Evolutionary conservation across 2,888 invertebrate genomes (phyloP).

Genomic region (Mylabris sibirica): DNA sequence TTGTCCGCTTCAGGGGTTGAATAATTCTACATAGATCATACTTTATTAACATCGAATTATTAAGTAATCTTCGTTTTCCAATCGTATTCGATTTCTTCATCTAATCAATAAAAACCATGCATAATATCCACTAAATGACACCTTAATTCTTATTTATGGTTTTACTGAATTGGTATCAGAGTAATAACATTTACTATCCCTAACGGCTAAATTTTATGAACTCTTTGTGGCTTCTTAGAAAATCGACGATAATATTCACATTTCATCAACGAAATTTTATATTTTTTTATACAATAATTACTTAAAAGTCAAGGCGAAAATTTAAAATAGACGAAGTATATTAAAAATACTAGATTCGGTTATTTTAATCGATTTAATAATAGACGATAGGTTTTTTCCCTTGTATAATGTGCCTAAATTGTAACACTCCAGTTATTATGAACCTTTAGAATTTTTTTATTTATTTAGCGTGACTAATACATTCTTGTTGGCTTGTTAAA

Average conservation of each 20-base stretch:
- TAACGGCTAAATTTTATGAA: not conserved
- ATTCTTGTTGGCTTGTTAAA: not conserved
- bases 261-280: not conserved
- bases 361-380: not conserved
- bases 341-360: no score
- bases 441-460: not conserved
- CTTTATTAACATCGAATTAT: conserved; percentile 4
- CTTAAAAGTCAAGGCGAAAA: not conserved
- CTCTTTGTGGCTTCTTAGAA: not conserved
- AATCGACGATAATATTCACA: not conserved
- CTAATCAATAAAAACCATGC: conserved; percentile 5
- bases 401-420: not conserved
- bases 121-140: conserved; percentile 15
- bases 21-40: not conserved
- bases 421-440: not conserved
- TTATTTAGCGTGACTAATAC: not conserved
- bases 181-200: not conserved
- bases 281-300: no score
- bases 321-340: not conserved
- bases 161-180: not conserved
- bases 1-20: not conserved
- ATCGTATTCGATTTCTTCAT: conserved; percentile 5
- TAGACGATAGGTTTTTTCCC: not conserved
- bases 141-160: conserved; percentile 18
- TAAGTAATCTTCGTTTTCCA: not conserved